phyloP scores from a whole-genome alignment of 2,888 invertebrate genomes.

The Scaptomyza reducta region DNA sequence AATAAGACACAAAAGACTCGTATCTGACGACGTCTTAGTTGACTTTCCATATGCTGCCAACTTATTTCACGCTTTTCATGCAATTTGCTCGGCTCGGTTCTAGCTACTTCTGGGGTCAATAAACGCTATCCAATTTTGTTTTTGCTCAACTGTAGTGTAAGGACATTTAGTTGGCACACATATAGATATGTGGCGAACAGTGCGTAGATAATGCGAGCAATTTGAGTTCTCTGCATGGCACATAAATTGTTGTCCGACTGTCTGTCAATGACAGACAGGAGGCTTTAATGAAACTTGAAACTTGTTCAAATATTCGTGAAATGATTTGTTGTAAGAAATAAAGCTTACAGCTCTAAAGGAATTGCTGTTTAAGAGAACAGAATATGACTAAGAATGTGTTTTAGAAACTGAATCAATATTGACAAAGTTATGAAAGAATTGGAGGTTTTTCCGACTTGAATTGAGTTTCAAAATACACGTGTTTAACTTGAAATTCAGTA shows the following conservation, averaged over 20 bases:
- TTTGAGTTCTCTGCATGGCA: conserved; percentile 56
- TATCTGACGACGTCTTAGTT: conserved; percentile 32
- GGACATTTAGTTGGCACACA: conserved; percentile 63
- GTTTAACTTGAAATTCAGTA: no score
- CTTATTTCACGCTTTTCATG: conserved; percentile 74
- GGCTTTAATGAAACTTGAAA: conserved; percentile 30
- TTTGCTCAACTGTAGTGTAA: conserved; percentile 5
- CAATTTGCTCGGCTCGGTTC: conserved; percentile 52
- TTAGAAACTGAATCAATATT: no score
- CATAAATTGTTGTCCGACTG: conserved; percentile 56
- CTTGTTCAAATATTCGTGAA: no score
- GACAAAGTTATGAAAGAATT: no score
- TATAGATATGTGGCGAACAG: conserved; percentile 61
- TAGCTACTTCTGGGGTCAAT: conserved; percentile 59
- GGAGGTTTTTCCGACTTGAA: no score
- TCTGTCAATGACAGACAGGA: conserved; percentile 28
- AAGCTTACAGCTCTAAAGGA: no score
- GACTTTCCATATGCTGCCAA: conserved; percentile 65
- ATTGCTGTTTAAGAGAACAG: no score
- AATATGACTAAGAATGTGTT: no score
- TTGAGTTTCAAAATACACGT: no score
- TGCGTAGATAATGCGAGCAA: conserved; percentile 74
- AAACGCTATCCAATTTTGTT: conserved; percentile 41
- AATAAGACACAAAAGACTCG: conserved; percentile 61
- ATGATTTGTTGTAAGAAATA: no score